Base-by-base conservation (phyloP, 2,797 vertebrate species). In the Lagocephalus sceleratus region DNA sequence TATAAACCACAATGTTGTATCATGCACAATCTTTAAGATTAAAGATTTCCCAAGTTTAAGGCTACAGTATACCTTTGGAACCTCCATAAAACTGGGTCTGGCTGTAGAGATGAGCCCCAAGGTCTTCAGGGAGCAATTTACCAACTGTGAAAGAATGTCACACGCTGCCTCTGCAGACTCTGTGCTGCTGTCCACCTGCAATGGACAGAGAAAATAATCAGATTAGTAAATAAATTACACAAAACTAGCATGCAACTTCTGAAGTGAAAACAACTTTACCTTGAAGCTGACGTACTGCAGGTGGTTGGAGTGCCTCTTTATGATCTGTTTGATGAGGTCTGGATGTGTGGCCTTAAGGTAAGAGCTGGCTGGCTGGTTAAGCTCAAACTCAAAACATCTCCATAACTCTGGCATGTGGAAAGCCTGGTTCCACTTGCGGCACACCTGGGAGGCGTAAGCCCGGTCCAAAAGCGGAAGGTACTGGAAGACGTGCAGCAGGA, bases 381-480 rank as follows among this genome's bases (percentile, higher is more conserved):
- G 90, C 83, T 99, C 96, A 83, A 99, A 99, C 78, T 99, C 97
- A 61, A 99, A 99, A 83, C 94, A 96, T 26, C 96, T 89, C 97
- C 97, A 99, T 47, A 99, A 90, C 81, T 98, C 97, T 1, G 96
- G 97, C 96, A 98, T 97, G 52, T 99, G 96, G 80, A 98, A 99
- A 23, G 94, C 96, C 43, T 97, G 90, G 75, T 98, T 98, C 97
- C 97, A 99, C 51, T 75, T 85, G 1, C 92, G 91, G 67, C 96
- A 99, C 56, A 99, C 95, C 86, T 95, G 95, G 0, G 95, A 98
- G 12, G 97, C 96, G 20, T 90, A 94, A 15, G 96, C 96, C 47
- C 96, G 92, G 71, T 99, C 95, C 71, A 98, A 89, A 60, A 99
- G 92, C 0, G 95, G 94, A 55, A 99, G 86, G 79, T 94, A 94